Evolutionary conservation across 2,113 vertebrate species (phyloP), one percentile per base, ranked within the genome.

Genomic region (Corvus moneduloides): DNA sequence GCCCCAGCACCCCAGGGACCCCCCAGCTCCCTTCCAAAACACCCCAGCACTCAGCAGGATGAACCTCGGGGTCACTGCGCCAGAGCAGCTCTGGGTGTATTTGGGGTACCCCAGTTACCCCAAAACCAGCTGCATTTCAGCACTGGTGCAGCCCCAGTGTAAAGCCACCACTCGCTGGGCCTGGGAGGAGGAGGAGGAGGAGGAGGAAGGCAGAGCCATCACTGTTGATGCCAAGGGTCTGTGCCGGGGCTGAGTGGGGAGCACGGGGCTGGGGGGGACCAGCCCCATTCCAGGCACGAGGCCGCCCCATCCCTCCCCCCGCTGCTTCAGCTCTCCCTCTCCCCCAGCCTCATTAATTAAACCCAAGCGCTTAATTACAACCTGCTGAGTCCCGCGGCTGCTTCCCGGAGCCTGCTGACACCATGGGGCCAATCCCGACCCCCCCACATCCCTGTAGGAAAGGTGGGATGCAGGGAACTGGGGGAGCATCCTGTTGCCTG

Each of bases 21-120:
- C 20, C 32, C 15, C 44, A 77, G 46, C 15, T 69, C 28, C 58
- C 30, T 35, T 44, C 33, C 3, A 11, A 33, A 82, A 3, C 27
- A 18, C 35, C 37, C 28, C 52, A 46, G 61, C 16, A 20, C 35
- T 32, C 84, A 8, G 39, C 3, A 14, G 82, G 78, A 58, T 1
- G 3, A 71, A 43, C 32, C 23, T n/a, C 0, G 0, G 20, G 16
- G 19, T 68, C 39, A 7, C 33, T 8, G 33, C 0, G 0, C 59
- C 11, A 1, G 11, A 56, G 43, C 24, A 85, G 39, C 22, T 28
- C 49, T 19, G 27, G 13, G 71, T 3, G 28, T 20, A 5, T 37
- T 72, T 13, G 16, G 28, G 12, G 35, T 10, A 13, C 11, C 51
- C 26, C 39, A n/a, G 35, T 19, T 4, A 35, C 23, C 66, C 33